Conservation (phyloP, 2,888 invertebrate species). For the Melitaea athalia region DNA sequence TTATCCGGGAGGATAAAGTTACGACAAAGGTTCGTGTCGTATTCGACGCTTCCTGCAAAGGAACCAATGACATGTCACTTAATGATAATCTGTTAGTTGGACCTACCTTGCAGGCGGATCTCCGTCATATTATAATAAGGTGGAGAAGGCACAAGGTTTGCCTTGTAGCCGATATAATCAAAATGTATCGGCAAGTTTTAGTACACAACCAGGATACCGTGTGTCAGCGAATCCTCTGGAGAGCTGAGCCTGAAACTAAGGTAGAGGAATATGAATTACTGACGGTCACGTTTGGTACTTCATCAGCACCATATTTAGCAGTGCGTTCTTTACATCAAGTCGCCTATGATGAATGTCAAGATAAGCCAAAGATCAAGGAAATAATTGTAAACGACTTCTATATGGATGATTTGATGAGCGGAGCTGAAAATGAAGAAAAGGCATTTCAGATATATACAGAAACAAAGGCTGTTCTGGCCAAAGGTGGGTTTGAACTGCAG, state of each 20-base stretch:
- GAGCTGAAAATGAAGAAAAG: slow-evolving; percentile 34
- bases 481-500: slow-evolving; percentile 45
- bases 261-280: background rate
- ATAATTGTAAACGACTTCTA: background rate
- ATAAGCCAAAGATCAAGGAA: background rate
- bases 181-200: background rate
- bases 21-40: background rate
- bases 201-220: background rate
- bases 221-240: background rate
- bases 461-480: slow-evolving; percentile 38
- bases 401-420: slow-evolving; percentile 8
- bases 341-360: background rate
- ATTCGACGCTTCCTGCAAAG: slow-evolving; percentile 3
- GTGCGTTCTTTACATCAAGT: too few relatives aligned
- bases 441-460: slow-evolving; percentile 34
- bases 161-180: background rate
- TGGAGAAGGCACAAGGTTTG: background rate
- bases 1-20: background rate
- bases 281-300: background rate
- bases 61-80: background rate
- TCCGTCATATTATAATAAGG: background rate
- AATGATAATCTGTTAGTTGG: background rate
- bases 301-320: background rate
- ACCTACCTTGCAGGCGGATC: background rate
- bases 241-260: background rate